phyloP scores from a whole-genome alignment of 2,113 vertebrate species.

The Mus spicilegus region DNA sequence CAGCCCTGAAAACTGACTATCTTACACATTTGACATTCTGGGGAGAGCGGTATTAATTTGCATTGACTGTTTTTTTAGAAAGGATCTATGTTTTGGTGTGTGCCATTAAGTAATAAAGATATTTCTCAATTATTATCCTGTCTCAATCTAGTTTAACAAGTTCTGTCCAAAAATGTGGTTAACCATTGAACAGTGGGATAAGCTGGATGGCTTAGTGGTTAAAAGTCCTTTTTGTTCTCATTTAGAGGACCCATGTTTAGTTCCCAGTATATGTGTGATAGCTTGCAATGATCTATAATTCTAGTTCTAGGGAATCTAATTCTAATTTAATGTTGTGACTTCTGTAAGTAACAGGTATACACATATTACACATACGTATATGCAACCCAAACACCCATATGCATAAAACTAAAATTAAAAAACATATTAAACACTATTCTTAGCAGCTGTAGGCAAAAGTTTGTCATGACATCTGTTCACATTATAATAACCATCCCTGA shows the following conservation, averaged over 20 bases:
- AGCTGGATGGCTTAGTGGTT: not conserved
- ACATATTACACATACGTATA: not conserved
- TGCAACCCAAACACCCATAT: not conserved
- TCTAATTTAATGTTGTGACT: not conserved
- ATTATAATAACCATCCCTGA: conserved; percentile 20
- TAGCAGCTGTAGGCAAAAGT: conserved; percentile 30
- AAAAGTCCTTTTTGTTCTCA: not conserved
- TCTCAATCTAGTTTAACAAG: conserved; percentile 31
- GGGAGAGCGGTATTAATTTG: conserved; percentile 22
- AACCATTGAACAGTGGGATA: not conserved
- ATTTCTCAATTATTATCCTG: conserved; percentile 26
- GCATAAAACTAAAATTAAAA: not conserved
- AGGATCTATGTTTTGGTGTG: conserved; percentile 52
- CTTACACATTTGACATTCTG: conserved; percentile 45
- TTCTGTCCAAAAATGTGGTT: conserved; percentile 53
- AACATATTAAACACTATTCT: conserved; percentile 24
- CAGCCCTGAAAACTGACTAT: not conserved
- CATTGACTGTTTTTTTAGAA: conserved; percentile 15
- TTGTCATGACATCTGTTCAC: not conserved
- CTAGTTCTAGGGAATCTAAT: not conserved
- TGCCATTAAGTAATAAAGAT: conserved; percentile 56
- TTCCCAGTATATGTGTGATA: not conserved
- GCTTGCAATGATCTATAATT: not conserved
- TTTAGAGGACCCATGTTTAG: not conserved
- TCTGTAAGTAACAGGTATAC: not conserved